Evolutionary conservation across 1,140 invertebrate species (phyloP).

Genomic region (Achroia grisella): DNA sequence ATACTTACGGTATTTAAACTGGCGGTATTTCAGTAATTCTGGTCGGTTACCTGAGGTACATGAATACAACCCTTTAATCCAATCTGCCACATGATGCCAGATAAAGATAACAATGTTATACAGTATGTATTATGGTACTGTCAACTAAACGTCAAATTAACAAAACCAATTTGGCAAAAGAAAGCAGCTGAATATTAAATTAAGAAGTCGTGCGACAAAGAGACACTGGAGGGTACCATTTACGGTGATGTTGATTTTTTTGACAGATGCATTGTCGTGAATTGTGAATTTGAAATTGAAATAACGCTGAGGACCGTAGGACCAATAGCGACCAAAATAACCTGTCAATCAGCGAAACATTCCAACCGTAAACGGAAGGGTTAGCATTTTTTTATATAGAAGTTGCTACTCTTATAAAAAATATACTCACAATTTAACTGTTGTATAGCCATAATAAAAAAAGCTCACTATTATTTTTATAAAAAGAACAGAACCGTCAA

Average conservation of each 20-base stretch:
- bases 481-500: too few relatives aligned
- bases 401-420: too few relatives aligned
- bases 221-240: constrained; percentile 29
- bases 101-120: constrained; percentile 40
- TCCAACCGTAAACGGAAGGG: too few relatives aligned
- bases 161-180: constrained; percentile 33
- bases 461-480: too few relatives aligned
- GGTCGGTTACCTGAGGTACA: constrained; percentile 41
- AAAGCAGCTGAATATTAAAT: constrained; percentile 39
- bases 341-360: neutral
- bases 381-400: too few relatives aligned
- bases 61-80: constrained; percentile 27
- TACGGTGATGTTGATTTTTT: constrained; percentile 33
- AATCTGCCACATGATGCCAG: constrained; percentile 3
- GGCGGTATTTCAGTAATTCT: too few relatives aligned
- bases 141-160: constrained; percentile 56
- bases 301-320: neutral
- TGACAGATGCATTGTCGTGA: constrained; percentile 39
- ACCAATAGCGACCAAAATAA: neutral
- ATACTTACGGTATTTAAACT: too few relatives aligned
- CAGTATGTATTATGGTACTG: constrained; percentile 23
- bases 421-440: too few relatives aligned
- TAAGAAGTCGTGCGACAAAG: constrained; percentile 3
- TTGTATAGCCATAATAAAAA: too few relatives aligned
- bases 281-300: neutral